Conservation (phyloP, 2,113 vertebrate genomes). For the Rhinichthys klamathensis region DNA sequence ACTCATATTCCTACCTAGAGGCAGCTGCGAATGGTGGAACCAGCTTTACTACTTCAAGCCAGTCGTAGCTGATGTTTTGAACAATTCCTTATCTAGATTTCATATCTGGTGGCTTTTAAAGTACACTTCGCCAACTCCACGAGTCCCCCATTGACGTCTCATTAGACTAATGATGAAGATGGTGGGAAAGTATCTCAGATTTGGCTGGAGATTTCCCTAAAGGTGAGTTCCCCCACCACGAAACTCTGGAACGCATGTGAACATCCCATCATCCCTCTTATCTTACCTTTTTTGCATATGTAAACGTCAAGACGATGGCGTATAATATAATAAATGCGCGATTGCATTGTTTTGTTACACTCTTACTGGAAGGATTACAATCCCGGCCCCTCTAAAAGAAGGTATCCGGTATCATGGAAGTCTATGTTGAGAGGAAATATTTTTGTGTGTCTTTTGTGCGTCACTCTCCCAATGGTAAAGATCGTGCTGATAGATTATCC, state of each 20-base stretch:
- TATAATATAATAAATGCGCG: constrained; percentile 42
- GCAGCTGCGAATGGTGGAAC: not conserved
- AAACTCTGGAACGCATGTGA: not conserved
- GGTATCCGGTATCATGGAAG: constrained; percentile 51
- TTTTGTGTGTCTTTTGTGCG: constrained; percentile 80
- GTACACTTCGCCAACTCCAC: not conserved
- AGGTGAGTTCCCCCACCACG: not conserved
- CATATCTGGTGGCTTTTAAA: constrained; percentile 21
- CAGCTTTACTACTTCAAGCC: constrained; percentile 16
- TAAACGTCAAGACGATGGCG: constrained; percentile 31
- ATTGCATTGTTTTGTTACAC: constrained; percentile 31
- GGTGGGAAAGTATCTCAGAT: not conserved
- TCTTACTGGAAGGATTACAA: constrained; percentile 34
- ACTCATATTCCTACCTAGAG: constrained; percentile 26
- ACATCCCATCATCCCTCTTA: not conserved
- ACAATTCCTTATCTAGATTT: not conserved
- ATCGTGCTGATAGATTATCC: constrained; percentile 73
- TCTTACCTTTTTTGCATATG: constrained; percentile 26
- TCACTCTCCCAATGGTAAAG: constrained; percentile 76
- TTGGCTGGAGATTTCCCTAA: not conserved
- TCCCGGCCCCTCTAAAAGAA: constrained; percentile 53
- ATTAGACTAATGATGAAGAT: constrained; percentile 5
- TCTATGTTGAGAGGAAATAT: constrained; percentile 66
- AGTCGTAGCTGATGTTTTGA: constrained; percentile 8
- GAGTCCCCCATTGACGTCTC: not conserved